Percentiles rank a stretch among this genome's conserved stretches.
Conservation (phyloP, 1,140 invertebrate species). For the Heliconius congener region DNA sequence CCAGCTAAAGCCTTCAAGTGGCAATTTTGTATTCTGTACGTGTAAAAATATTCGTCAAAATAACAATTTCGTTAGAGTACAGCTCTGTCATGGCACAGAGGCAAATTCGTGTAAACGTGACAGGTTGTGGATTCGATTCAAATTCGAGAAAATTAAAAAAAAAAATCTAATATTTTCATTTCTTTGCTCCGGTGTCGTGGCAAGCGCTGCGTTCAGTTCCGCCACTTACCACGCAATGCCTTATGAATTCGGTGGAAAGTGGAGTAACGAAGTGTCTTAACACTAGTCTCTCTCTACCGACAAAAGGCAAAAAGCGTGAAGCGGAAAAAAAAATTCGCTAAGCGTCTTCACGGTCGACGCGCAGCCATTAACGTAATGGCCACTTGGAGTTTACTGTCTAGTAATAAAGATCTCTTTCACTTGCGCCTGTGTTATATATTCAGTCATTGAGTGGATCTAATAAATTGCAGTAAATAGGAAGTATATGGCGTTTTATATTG, state of each 20-base stretch:
- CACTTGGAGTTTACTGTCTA: conserved; percentile 51
- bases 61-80: conserved; percentile 15
- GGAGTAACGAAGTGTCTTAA: too few species aligned
- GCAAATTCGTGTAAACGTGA: too few species aligned
- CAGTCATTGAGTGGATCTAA: conserved; percentile 28
- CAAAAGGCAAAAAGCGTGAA: too few species aligned
- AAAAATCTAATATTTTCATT: too few species aligned
- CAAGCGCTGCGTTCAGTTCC: too few species aligned
- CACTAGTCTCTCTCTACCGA: too few species aligned
- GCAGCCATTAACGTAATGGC: conserved; percentile 52
- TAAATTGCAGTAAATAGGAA: conserved; percentile 49
- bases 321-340: neutral
- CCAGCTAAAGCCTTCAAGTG: neutral
- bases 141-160: too few species aligned
- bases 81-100: too few species aligned
- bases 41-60: conserved; percentile 38
- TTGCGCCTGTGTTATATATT: conserved; percentile 38
- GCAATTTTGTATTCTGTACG: conserved; percentile 30
- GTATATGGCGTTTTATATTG: conserved; percentile 35
- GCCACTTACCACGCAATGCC: too few species aligned
- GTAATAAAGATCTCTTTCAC: conserved; percentile 60
- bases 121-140: too few species aligned
- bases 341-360: conserved; percentile 16
- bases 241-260: too few species aligned
- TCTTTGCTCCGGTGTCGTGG: too few species aligned